Percentiles rank a stretch among this genome's conserved stretches.
These are phyloP conservation scores for Amblyjoppa proteus DNA, from an alignment of 2,888 invertebrate genomes.

Conservation along the genomic window DNA sequence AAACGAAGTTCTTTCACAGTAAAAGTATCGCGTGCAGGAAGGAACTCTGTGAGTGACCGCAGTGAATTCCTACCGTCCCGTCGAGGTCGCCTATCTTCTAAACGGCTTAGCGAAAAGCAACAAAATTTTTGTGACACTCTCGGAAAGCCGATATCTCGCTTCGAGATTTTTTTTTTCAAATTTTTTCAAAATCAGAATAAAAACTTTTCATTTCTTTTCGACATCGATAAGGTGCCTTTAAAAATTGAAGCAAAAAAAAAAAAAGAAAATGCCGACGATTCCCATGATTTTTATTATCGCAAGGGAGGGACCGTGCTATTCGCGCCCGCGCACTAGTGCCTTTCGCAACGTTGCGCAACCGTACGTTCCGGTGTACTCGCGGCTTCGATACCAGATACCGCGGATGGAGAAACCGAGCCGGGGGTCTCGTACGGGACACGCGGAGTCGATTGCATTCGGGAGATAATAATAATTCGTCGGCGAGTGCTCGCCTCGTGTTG, in stretches of 20 bases:
- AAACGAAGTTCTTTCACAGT: not conserved
- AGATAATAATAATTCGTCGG: conserved; percentile 13
- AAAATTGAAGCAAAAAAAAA: conserved; percentile 40
- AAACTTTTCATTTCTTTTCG: no score
- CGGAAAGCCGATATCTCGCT: no score
- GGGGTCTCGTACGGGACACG: conserved; percentile 3
- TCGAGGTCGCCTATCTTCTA: no score
- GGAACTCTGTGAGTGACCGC: not conserved
- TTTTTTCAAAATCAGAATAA: no score
- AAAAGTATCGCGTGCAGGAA: not conserved
- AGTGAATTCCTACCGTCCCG: no score
- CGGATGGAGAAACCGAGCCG: conserved; percentile 3
- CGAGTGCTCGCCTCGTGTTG: conserved; percentile 21
- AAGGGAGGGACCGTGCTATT: conserved; percentile 59
- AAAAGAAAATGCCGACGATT: conserved; percentile 55
- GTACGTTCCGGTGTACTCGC: not conserved
- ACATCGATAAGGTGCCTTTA: no score
- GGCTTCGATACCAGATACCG: conserved; percentile 8
- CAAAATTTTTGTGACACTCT: no score
- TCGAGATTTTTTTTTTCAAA: no score
- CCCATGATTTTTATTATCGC: conserved; percentile 43
- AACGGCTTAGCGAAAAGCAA: no score
- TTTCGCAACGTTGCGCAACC: conserved; percentile 63
- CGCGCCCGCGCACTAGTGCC: conserved; percentile 43
- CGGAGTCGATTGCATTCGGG: conserved; percentile 2